Conservation (phyloP, 2,113 vertebrate genomes). For the Tachycineta bicolor region DNA sequence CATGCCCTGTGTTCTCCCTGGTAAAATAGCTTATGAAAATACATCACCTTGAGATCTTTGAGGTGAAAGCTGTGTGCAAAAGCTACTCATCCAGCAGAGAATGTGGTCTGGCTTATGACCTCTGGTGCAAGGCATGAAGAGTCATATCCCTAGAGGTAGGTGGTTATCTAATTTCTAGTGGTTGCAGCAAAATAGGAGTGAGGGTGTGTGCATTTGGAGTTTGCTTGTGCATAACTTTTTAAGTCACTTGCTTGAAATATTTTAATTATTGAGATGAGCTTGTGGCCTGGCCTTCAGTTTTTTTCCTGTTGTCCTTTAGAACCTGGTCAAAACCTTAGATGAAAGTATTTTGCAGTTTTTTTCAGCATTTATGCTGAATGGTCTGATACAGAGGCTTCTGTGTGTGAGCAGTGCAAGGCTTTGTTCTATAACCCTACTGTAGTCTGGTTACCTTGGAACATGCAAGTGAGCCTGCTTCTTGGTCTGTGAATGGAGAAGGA, state of each 20-base stretch:
- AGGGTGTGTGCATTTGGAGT: background rate
- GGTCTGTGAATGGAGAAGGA: background rate
- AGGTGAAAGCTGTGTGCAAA: background rate
- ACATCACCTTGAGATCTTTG: background rate
- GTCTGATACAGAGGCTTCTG: background rate
- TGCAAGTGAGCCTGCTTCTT: background rate
- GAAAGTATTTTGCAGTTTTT: background rate
- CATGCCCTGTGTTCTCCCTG: rapidly evolving
- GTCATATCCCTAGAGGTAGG: background rate
- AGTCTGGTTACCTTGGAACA: background rate
- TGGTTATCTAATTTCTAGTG: background rate
- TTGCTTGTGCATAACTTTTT: background rate
- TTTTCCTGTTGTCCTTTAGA: background rate
- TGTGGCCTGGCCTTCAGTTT: background rate
- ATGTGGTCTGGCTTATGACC: background rate
- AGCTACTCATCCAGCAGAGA: background rate
- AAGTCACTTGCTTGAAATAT: background rate
- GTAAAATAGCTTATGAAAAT: background rate
- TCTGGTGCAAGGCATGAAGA: background rate
- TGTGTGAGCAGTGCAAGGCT: background rate
- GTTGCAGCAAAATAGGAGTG: background rate
- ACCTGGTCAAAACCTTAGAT: background rate
- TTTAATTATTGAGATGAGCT: background rate
- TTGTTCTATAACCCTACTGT: background rate
- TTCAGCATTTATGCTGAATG: background rate